A percentile compares a stretch with the other conserved stretches of the same genome.
Evolutionary conservation across 1,140 invertebrate genomes (phyloP).

Genomic region (Papilio aristodemus): DNA sequence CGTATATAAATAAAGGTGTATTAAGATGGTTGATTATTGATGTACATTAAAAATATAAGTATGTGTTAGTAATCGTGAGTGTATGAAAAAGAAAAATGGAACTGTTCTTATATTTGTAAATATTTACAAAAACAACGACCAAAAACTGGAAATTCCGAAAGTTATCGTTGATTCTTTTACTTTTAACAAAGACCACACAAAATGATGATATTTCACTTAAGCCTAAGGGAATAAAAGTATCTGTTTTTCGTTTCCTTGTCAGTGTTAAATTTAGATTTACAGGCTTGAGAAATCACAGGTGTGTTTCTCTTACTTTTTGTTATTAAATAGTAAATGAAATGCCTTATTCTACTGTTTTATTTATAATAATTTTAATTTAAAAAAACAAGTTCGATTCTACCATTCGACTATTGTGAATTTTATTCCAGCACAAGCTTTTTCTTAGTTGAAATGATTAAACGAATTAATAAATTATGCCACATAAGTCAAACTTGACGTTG

Average conservation of each 20-base stretch:
- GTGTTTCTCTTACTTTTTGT: not conserved
- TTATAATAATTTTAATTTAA: too few species aligned
- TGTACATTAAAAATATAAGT: not conserved
- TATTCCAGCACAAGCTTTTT: too few species aligned
- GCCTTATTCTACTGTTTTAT: not conserved
- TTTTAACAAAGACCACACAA: not conserved
- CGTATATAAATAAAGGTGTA: too few species aligned
- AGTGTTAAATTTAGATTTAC: conserved; percentile 5
- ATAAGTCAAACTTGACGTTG: not conserved
- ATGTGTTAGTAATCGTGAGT: too few species aligned
- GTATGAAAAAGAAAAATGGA: too few species aligned
- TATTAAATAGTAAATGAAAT: not conserved
- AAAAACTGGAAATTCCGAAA: not conserved
- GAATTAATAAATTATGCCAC: too few species aligned
- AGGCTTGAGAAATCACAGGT: not conserved
- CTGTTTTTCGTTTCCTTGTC: conserved; percentile 19
- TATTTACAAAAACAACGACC: not conserved
- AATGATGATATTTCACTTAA: conserved; percentile 19
- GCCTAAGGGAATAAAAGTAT: not conserved
- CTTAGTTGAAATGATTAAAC: too few species aligned
- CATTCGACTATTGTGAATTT: too few species aligned
- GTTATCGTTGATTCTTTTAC: not conserved
- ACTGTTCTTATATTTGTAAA: too few species aligned
- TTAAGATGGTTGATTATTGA: not conserved
- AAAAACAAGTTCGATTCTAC: too few species aligned